phyloP scores from a whole-genome alignment of 2,113 vertebrate genomes.

The Carollia perspicillata region DNA sequence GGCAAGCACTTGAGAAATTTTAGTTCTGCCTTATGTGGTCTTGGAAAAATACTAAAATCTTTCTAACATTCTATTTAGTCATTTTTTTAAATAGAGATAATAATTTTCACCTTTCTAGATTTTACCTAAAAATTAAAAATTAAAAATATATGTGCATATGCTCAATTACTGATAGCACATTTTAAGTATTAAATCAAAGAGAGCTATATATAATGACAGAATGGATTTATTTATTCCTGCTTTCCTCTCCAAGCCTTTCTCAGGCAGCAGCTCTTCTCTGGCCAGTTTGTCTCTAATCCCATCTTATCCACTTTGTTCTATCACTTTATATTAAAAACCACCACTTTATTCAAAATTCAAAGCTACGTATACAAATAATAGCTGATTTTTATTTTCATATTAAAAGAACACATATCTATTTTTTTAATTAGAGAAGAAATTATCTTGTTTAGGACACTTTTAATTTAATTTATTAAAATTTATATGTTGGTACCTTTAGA shows the following conservation, averaged over 20 bases:
- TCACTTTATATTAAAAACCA: not conserved
- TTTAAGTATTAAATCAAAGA: not conserved
- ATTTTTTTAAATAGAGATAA: not conserved
- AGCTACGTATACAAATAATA: not conserved
- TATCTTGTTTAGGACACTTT: not conserved
- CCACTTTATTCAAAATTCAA: not conserved
- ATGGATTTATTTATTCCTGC: not conserved
- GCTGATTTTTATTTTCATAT: not conserved
- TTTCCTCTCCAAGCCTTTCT: not conserved
- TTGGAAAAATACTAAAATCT: not conserved
- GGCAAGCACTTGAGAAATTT: not conserved
- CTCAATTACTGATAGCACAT: not conserved
- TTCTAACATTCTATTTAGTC: not conserved
- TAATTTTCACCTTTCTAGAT: not conserved
- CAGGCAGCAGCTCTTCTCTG: not conserved
- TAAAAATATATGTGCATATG: not conserved
- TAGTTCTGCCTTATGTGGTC: rapidly evolving
- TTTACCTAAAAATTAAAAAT: not conserved
- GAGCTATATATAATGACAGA: not conserved
- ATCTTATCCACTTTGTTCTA: not conserved
- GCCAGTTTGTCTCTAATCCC: not conserved
- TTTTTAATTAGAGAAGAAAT: not conserved
- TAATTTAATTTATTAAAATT: not conserved
- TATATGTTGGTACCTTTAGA: not conserved
- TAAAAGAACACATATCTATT: not conserved